phyloP scores from a whole-genome alignment of 2,888 invertebrate genomes.

The Bombylius discolor region DNA sequence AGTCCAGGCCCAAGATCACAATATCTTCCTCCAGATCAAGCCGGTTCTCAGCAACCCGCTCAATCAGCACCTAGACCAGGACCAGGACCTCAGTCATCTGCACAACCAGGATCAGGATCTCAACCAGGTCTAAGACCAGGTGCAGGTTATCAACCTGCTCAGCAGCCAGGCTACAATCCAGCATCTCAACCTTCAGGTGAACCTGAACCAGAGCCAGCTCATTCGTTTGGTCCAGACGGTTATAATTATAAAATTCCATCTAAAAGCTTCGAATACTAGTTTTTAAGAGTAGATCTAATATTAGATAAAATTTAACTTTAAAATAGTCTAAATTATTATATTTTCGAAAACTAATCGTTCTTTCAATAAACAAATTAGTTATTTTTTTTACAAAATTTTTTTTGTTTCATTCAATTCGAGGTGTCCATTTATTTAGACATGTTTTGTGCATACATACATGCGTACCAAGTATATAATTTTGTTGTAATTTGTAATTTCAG shows the following conservation, averaged over 20 bases:
- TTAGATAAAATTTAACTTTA: no score
- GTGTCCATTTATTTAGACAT: no score
- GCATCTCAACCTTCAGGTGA: background rate
- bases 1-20: background rate
- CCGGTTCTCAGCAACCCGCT: background rate
- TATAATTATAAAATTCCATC: slow-evolving; percentile 34
- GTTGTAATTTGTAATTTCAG: no score
- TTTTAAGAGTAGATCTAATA: background rate
- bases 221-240: slow-evolving; percentile 27
- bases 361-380: no score
- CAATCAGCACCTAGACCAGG: background rate
- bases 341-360: no score
- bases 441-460: no score
- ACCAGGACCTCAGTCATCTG: background rate
- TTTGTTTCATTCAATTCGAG: no score
- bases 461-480: no score
- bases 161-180: background rate
- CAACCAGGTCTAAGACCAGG: background rate
- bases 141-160: background rate
- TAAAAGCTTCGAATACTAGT: slow-evolving; percentile 29
- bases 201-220: slow-evolving; percentile 9
- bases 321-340: no score
- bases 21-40: background rate
- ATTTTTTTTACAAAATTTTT: no score
- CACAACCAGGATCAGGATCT: background rate